Evolutionary conservation across 53 echinoderm and acorn worm species (phyloP), one percentile per base, ranked within the genome.

Genomic region (Stichopus horrens): DNA sequence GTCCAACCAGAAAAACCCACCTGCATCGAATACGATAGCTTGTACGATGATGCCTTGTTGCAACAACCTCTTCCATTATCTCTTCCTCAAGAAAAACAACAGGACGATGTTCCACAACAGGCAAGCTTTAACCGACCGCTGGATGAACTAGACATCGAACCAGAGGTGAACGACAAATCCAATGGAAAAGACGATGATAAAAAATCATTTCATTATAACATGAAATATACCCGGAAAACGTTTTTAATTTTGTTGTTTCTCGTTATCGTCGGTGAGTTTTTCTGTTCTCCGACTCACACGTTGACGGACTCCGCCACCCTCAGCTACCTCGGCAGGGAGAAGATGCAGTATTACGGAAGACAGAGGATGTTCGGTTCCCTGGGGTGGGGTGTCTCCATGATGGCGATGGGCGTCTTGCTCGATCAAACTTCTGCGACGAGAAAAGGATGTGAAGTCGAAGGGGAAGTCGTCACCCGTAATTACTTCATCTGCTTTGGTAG

Each of bases 291-390:
- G 23, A 97, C 97, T 11, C 95, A 95, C 83, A 97, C 97, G 10
- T 91, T 97, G 5, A 95, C 95, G 19, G 97, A 97, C 85, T 97
- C 97, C 13, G 97, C 97, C 5, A 97, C 97, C 0, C 89, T 97
- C 6, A 93, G 94, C 7, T 97, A 97, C 89, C 94, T 97, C 19
- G 97, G 97, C 20, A 95, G 89, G 55, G 75, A 92, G 54, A 92
- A 95, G 37, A 90, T 95, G 91, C 91, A 94, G 74, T 91, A 92
- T 75, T 97, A 97, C 75, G 97, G 97, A 19, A 92, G 95, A 52
- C 97, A 97, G 90, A 73, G 97, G 51, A 97, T 97, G 97, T 97
- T 97, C 82, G 97, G 97, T 1, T 97, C 97, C 10, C 90, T 97
- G 0, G 92, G 95, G 7, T 97, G 97, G 97, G 97, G 97, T 13